These are phyloP conservation scores for Belonocnema kinseyi DNA, from an alignment of 1,140 invertebrate species.

Conservation along the genomic window DNA sequence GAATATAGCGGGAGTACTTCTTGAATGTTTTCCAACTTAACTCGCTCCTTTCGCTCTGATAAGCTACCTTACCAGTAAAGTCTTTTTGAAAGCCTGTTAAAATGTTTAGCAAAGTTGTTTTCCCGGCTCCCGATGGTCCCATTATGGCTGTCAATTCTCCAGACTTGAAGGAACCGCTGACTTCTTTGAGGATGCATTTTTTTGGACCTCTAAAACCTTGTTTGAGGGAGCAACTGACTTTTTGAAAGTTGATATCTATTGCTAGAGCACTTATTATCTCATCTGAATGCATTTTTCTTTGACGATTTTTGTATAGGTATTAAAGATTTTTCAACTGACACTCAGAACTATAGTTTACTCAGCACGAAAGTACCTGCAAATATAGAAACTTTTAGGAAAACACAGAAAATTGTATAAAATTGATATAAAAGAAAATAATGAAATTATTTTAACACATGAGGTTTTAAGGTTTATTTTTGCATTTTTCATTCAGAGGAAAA, in stretches of 20 bases:
- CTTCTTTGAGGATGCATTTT: constrained; percentile 79
- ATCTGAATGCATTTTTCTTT: constrained; percentile 14
- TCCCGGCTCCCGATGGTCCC: constrained; percentile 84
- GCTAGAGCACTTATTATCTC: neutral
- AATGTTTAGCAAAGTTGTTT: constrained; percentile 80
- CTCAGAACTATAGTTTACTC: too few species aligned
- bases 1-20: constrained; percentile 89
- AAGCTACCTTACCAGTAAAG: constrained; percentile 63
- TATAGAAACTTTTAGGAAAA: too few species aligned
- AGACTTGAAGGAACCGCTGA: constrained; percentile 73
- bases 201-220: constrained; percentile 57
- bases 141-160: constrained; percentile 82
- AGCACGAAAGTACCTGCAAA: too few species aligned
- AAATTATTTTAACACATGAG: too few species aligned
- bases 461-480: too few species aligned
- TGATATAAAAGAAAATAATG: too few species aligned
- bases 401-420: too few species aligned
- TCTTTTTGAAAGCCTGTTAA: constrained; percentile 76
- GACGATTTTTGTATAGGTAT: neutral
- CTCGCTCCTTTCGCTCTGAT: constrained; percentile 68
- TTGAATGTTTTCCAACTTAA: constrained; percentile 76
- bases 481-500: too few species aligned
- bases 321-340: neutral
- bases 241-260: neutral
- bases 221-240: neutral